A percentile compares a stretch with the other conserved stretches of the same genome.
Evolutionary conservation across 1,140 invertebrate genomes (phyloP).

Genomic region (Teleopsis dalmanni): DNA sequence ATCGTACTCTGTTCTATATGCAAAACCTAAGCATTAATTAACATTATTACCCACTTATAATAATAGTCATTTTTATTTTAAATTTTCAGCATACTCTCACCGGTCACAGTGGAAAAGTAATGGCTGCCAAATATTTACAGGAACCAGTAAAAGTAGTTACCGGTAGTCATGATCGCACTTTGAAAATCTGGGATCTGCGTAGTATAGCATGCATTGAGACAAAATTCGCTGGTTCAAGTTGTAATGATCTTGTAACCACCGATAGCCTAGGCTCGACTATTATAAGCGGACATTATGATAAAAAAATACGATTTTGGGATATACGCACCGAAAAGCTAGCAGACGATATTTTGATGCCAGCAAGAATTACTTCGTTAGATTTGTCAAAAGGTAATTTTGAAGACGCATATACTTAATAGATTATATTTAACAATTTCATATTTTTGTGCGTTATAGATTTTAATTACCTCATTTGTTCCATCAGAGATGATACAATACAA

Average conservation of each 20-base stretch:
- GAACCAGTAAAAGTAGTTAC: constrained; percentile 85
- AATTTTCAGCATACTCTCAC: constrained; percentile 82
- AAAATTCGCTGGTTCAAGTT: constrained; percentile 93
- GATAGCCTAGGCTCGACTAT: constrained; percentile 84
- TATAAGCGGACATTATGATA: constrained; percentile 96
- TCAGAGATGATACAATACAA: constrained; percentile 90
- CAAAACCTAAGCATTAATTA: no score
- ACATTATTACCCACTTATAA: no score
- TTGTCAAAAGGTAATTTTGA: constrained; percentile 69
- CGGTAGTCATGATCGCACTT: constrained; percentile 88
- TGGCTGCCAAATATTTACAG: constrained; percentile 87
- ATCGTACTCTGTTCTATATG: no score
- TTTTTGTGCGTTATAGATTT: constrained; percentile 60
- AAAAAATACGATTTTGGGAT: constrained; percentile 95
- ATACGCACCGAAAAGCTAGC: constrained; percentile 69
- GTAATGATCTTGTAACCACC: constrained; percentile 88
- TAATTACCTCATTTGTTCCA: constrained; percentile 81
- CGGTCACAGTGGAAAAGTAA: constrained; percentile 92
- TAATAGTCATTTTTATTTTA: constrained; percentile 4
- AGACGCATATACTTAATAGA: neutral
- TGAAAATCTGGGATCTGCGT: constrained; percentile 95
- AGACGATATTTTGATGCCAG: constrained; percentile 80
- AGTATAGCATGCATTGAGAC: constrained; percentile 89
- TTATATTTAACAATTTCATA: neutral
- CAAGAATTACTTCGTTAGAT: constrained; percentile 92